Evolutionary conservation across 2,113 vertebrate genomes (phyloP), one percentile per base, ranked within the genome.

Genomic region (Hymenochirus boettgeri): DNA sequence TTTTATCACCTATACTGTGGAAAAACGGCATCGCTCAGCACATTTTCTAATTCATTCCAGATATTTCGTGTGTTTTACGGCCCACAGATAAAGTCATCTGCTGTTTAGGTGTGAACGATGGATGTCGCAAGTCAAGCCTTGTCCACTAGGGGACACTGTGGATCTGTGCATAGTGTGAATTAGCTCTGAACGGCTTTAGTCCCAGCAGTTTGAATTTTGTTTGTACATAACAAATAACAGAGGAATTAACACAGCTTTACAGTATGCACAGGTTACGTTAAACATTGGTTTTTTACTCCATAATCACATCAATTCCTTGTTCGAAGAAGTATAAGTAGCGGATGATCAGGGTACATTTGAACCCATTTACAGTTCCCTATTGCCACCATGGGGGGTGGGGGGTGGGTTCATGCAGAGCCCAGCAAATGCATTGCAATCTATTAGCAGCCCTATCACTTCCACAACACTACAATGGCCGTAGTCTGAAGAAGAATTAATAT

Each of bases 81-180:
- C 24, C 29, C 63, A 58, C 29, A 57, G 58, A 51, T 66, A 27
- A 57, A 65, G 63, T 37, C 55, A 57, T 66, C 63, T 66, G 63
- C 45, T 57, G 21, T 33, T 51, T n/a, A 6, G 2, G 13, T 19
- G 19, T 24, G 35, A n/a, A 62, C 22, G 51, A 13, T 22, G 35
- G 2, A 18, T 42, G 4, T 6, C 6, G 12, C 2, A n/a, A 42
- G 17, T 13, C 1, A n/a, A n/a, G 39, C 17, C 17, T 5, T 11
- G 39, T 42, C 29, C 64, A 67, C 23, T 50, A 59, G 64, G 46
- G 64, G 64, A 47, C 56, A 42, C 55, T 67, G 47, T 59, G 55
- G 26, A 23, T 26, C 56, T n/a, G 6, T 22, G 33, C 7, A 59
- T 52, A 12, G 15, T 9, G 18, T 23, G 26, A 17, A 15, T 55